A percentile compares a stretch with the other conserved stretches of the same genome.
Evolutionary conservation across 2,113 vertebrate genomes (phyloP).

Genomic region (Amazona vittata): DNA sequence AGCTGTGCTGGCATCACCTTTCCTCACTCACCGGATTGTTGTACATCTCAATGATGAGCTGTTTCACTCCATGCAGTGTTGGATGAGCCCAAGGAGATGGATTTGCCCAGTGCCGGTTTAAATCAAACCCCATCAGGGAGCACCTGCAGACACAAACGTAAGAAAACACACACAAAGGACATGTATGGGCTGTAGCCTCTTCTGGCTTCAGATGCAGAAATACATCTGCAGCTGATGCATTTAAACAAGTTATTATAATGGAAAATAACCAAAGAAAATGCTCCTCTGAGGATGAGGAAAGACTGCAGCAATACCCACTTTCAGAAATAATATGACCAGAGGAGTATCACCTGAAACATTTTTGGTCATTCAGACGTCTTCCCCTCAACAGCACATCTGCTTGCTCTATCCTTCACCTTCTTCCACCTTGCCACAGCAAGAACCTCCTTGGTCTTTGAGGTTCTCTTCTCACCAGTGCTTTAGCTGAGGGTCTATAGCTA

Average conservation of each 20-base stretch:
- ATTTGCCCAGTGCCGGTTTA: slow-evolving; percentile 97
- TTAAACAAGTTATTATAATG: not conserved
- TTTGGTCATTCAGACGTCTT: not conserved
- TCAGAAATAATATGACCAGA: fast-evolving
- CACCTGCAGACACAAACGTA: slow-evolving; percentile 77
- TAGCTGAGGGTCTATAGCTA: not conserved
- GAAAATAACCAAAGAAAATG: not conserved
- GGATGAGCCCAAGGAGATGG: slow-evolving; percentile 96
- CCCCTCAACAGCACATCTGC: not conserved
- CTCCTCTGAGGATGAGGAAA: fast-evolving
- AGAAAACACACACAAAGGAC: not conserved
- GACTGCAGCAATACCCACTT: not conserved
- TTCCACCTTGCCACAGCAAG: not conserved
- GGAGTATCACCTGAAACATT: not conserved
- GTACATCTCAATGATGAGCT: slow-evolving; percentile 94
- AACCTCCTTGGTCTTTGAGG: not conserved
- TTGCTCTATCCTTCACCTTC: not conserved
- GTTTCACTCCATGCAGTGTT: slow-evolving; percentile 92
- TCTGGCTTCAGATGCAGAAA: not conserved
- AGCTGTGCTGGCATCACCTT: not conserved
- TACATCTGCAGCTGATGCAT: not conserved
- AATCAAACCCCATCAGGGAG: slow-evolving; percentile 96
- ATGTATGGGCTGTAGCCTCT: not conserved
- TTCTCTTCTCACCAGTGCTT: not conserved
- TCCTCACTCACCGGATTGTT: slow-evolving; percentile 88